Evolutionary conservation across 2,888 invertebrate species (phyloP), one percentile per base, ranked within the genome.

Genomic region (Cantharis flavilabris): DNA sequence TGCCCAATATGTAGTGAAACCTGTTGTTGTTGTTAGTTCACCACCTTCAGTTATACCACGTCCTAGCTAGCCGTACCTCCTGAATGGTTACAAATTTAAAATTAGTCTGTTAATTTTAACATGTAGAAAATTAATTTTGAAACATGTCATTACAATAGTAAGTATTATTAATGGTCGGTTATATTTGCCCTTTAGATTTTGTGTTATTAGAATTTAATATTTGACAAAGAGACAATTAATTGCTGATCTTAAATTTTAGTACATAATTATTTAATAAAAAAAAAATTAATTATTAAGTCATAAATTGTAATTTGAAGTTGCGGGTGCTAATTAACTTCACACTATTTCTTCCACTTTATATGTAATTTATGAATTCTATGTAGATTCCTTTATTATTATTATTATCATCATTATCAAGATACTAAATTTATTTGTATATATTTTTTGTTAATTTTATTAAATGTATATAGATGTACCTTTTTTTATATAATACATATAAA

Each of bases 1-100:
- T 87, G 91, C 93, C 81, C 93, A 94, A 89, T 94, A 94, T 77
- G 89, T 94, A 76, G 92, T 94, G 70, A 93, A 93, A 86, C 94
- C 94, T 1, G 91, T 93, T 67, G 93, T 94, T 72, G 93, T 94
- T 76, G 93, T 93, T 28, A 91, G 90, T 83, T 89, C 90, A 9
- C 86, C 89, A 73, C 76, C 79, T 23, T 77, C 79, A 14, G 73
- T 76, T 13, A 87, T 88, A 23, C 80, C 84, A 30, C 79, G 79
- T 72, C 79, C 76, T 70, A 79, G 79, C 79, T 79, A 79, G 79
- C 79, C 76, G 71, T 65, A 70, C 72, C 69, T 75, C 13, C 20
- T 30, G 13, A 10, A 13, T 26, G 71, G 71, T 62, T 63, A 73
- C 49, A 49, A 49, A 49, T 69, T 70, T 67, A 62, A 23, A 23